Conservation (phyloP, 2,888 invertebrate genomes). For the Sylvicola fuscatus region DNA sequence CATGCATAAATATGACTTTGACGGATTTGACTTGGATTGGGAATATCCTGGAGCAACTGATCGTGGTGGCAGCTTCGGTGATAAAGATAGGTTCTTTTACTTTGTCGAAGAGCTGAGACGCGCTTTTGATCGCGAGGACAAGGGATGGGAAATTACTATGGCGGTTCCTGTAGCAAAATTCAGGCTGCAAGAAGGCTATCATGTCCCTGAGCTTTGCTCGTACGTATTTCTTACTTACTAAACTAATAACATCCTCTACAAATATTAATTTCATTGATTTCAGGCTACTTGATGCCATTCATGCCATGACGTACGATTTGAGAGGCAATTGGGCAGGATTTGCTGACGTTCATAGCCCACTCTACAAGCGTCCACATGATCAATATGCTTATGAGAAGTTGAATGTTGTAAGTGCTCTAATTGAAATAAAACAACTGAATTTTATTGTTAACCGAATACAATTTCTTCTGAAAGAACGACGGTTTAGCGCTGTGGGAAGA, state of each 20-base stretch:
- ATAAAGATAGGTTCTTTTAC: slow-evolving; percentile 64
- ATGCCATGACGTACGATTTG: slow-evolving; percentile 72
- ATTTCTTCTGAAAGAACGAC: slow-evolving; percentile 42
- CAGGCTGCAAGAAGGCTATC: slow-evolving; percentile 71
- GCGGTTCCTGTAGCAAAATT: slow-evolving; percentile 79
- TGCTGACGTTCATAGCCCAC: slow-evolving; percentile 72
- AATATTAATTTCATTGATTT: slow-evolving; percentile 5
- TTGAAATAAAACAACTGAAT: background rate
- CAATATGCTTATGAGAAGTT: slow-evolving; percentile 78
- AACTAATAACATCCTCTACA: background rate
- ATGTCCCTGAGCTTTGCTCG: slow-evolving; percentile 77
- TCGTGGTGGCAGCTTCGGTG: slow-evolving; percentile 62
- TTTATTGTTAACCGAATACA: background rate
- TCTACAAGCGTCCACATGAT: slow-evolving; percentile 69
- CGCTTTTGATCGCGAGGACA: slow-evolving; percentile 53
- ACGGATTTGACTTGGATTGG: slow-evolving; percentile 79
- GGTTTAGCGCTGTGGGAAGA: slow-evolving; percentile 75
- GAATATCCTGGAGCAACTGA: slow-evolving; percentile 80
- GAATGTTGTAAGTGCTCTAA: slow-evolving; percentile 52
- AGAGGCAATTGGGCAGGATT: slow-evolving; percentile 83
- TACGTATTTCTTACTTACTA: slow-evolving; percentile 26
- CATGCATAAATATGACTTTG: slow-evolving; percentile 56
- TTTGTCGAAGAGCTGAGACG: slow-evolving; percentile 62
- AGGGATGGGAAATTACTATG: slow-evolving; percentile 74
- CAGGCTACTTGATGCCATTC: slow-evolving; percentile 58